Evolutionary conservation across 2,797 vertebrate species (phyloP), one percentile per base, ranked within the genome.

Genomic region (Emydoidea blandingii): DNA sequence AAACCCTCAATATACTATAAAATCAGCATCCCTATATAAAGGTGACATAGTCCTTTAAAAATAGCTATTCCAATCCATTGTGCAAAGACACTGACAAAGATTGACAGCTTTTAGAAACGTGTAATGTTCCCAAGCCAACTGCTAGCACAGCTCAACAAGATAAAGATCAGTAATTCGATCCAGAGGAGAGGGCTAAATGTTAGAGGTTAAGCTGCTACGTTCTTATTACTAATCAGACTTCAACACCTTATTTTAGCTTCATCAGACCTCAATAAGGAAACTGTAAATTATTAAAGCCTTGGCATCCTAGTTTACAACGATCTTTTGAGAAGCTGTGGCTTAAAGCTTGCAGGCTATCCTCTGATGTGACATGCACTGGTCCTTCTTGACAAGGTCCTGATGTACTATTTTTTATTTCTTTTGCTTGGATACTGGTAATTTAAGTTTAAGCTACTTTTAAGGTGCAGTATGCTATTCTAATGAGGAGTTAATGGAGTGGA

Each of bases 91-190:
- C 98, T 99, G 98, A 98, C 98, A 97, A 97, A 98, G 99, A 99
- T 98, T 99, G 99, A 99, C 99, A 99, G 99, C 97, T 98, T 98
- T 98, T 98, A 98, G 99, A 98, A 98, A 98, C 98, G 99, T 99
- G 98, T 99, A 98, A 98, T 98, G 98, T 99, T 99, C 99, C 99
- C 98, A 97, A 98, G 98, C 98, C 98, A 98, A 98, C 98, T 98
- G 98, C 99, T 98, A 98, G 98, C 98, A 95, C 98, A 99, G 99
- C 98, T 98, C 98, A 98, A 98, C 98, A 98, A 99, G 99, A 99
- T 99, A 99, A 99, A 99, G 98, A 99, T 98, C 98, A 98, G 99
- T 98, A 99, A 99, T 99, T 98, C 97, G 98, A 99, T 99, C 99
- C 97, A 98, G 98, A 99, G 98, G 97, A 97, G 98, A 98, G 97